Base-by-base conservation (phyloP, 2,888 invertebrate genomes). In the Caenorhabditis panamensis region DNA sequence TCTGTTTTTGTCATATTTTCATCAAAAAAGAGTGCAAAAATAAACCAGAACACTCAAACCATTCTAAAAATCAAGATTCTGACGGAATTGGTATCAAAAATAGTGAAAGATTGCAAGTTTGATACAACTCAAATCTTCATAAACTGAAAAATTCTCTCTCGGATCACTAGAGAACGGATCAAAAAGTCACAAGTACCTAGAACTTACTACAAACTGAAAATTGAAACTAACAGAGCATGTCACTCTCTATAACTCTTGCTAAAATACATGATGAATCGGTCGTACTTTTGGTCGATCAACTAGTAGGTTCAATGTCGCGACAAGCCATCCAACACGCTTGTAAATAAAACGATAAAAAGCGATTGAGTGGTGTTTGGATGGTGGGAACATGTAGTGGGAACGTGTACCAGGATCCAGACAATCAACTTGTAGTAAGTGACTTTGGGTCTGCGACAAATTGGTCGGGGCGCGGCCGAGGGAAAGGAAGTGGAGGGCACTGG, bases 301-400 rank as follows among this genome's bases (percentile, higher is more conserved):
- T 49, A 28, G 49, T 56, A 56, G 31, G 37, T 47, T 54, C 54
- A 22, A 41, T 13, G 41, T 41, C 11, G 2, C 13, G n/a, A 20
- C 16, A n/a, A 41, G 16, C 28, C 1, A 13, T 20, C 51, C 5
- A 20, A 37, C 64, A 9, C 31, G 24, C 75, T 75, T 75, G 75
- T 75, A 75, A 75, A 75, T 75, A 75, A 66, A 75, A 75, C 75
- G 41, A 75, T 75, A 61, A 75, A 73, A 75, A 66, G 54, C 53
- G 51, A 66, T 64, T 75, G 75, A 26, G 53, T 49, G 71, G 54
- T 62, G 41, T 61, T 71, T 61, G 26, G 63, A 31, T 31, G 31
- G 31, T 31, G 9, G 31, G 26, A 41, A 47, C 44, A 49, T 59
- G 47, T 62, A 49, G 18, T 16, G 49, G 49, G 18, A 18, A 18